These are phyloP conservation scores for Hyalella azteca DNA, from an alignment of 2,888 invertebrate species.

Conservation along the genomic window DNA sequence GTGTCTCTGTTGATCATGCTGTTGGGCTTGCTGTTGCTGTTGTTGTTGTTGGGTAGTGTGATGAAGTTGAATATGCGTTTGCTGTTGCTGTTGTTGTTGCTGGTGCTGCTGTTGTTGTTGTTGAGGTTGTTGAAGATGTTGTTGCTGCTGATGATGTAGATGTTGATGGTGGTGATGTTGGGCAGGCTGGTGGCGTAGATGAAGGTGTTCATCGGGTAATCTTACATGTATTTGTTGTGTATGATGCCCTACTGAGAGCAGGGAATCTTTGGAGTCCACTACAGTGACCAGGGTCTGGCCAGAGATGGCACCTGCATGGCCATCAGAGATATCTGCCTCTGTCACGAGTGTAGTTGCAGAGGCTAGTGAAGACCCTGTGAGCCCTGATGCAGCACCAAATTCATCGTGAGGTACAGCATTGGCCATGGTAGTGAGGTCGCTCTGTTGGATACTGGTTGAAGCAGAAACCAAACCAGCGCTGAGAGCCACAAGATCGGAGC, in stretches of 20 bases:
- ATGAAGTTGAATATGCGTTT: conserved; percentile 40
- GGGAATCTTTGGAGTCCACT: conserved; percentile 6
- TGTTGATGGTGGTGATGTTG: conserved; percentile 61
- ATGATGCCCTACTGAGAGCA: conserved; percentile 3
- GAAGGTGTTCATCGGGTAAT: background rate
- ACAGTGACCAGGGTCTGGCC: conserved; percentile 29
- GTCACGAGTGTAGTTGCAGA: conserved; percentile 44
- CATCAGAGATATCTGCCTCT: conserved; percentile 35
- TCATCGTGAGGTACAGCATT: conserved; percentile 58
- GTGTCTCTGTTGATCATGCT: conserved; percentile 45
- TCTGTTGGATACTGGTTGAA: conserved; percentile 43
- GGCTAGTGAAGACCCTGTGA: conserved; percentile 17
- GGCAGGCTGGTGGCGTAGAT: conserved; percentile 46
- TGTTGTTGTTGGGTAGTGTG: conserved; percentile 37
- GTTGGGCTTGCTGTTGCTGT: conserved; percentile 25
- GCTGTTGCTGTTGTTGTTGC: conserved; percentile 43
- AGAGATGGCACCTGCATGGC: background rate
- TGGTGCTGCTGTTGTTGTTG: conserved; percentile 55
- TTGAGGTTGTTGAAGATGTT: conserved; percentile 58
- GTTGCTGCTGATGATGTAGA: conserved; percentile 57
- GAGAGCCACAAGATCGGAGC: conserved; percentile 46
- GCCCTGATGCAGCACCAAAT: conserved; percentile 37
- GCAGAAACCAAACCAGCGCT: conserved; percentile 46
- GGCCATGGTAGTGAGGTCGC: conserved; percentile 57
- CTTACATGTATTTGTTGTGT: conserved; percentile 25